phyloP scores from a whole-genome alignment of 2,113 vertebrate species.

The Empidonax traillii region DNA sequence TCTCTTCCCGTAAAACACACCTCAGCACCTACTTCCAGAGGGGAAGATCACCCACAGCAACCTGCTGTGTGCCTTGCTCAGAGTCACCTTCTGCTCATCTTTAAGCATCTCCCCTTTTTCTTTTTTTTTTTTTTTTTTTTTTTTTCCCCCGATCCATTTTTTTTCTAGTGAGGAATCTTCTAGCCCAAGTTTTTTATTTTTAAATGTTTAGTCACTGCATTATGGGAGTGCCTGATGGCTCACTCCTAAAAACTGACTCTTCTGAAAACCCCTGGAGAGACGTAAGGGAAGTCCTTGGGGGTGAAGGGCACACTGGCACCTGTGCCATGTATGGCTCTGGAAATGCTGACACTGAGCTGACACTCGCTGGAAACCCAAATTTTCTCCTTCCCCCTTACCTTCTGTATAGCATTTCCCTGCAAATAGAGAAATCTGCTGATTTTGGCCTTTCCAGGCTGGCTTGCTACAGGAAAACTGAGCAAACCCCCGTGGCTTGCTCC shows the following conservation, averaged over 20 bases:
- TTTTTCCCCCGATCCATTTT: neutral
- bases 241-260: neutral
- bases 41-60: neutral
- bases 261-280: neutral
- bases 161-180: neutral
- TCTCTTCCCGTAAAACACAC: rapidly evolving
- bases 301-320: neutral
- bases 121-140: neutral
- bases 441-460: neutral
- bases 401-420: neutral
- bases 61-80: neutral
- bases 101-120: neutral
- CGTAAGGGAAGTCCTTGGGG: neutral
- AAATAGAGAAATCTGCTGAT: neutral
- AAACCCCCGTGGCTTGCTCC: neutral
- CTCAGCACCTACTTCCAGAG: neutral
- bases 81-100: neutral
- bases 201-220: neutral
- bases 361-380: neutral
- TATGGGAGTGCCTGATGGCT: neutral
- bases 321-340: rapidly evolving
- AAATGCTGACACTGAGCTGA: neutral
- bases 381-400: neutral
- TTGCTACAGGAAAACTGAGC: neutral
- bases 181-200: neutral